Conservation (phyloP, 2,113 vertebrate genomes). For the Ammodytes marinus region DNA sequence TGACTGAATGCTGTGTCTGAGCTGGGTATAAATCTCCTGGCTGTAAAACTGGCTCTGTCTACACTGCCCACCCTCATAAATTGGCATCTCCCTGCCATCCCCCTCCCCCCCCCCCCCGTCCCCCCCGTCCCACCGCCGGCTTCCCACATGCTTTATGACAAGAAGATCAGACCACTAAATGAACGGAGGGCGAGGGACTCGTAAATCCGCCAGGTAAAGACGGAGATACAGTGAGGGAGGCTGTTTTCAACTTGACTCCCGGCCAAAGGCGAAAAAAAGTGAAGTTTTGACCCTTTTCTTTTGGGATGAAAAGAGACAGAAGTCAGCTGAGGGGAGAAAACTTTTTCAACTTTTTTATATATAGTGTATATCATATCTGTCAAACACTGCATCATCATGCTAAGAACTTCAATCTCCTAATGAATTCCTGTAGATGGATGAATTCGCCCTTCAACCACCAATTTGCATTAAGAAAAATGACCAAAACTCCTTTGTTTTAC, state of each 20-base stretch:
- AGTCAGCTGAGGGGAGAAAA: neutral
- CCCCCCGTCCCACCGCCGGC: conserved; percentile 4
- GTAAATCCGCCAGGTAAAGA: conserved; percentile 62
- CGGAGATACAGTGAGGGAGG: conserved; percentile 45
- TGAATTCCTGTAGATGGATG: neutral
- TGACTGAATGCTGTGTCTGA: conserved; percentile 13
- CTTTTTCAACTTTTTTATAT: neutral
- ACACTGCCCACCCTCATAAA: conserved; percentile 74
- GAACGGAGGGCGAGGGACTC: conserved; percentile 55
- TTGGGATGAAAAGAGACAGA: neutral
- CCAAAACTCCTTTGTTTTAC: conserved; percentile 26
- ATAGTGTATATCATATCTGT: too few species aligned
- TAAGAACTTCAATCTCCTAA: neutral
- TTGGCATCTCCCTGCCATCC: conserved; percentile 59
- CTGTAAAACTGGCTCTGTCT: conserved; percentile 69
- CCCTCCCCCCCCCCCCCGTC: neutral
- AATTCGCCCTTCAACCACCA: conserved; percentile 17
- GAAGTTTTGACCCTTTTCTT: conserved; percentile 40
- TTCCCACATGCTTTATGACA: conserved; percentile 81
- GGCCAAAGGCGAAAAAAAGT: conserved; percentile 53
- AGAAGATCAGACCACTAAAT: conserved; percentile 75
- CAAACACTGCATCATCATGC: neutral
- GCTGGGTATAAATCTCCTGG: conserved; percentile 68
- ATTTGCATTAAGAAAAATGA: conserved; percentile 42
- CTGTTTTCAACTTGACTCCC: conserved; percentile 30